Percentiles rank a stretch among this genome's conserved stretches.
Conservation (phyloP, 2,888 invertebrate species). For the Phortica magna region DNA sequence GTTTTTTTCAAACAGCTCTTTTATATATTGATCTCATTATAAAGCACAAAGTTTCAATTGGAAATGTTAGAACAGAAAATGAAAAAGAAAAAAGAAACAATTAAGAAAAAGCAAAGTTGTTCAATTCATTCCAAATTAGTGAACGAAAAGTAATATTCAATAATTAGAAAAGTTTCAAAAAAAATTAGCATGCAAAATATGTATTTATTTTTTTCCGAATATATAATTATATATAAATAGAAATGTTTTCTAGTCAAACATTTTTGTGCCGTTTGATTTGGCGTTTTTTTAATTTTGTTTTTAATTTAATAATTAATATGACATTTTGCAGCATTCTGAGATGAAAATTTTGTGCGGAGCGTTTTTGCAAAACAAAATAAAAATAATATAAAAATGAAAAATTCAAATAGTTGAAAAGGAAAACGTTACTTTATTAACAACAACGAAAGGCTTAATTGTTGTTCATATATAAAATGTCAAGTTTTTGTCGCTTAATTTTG, state of each 20-base stretch:
- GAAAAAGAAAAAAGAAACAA: slow-evolving; percentile 6
- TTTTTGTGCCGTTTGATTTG: background rate
- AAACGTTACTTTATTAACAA: background rate
- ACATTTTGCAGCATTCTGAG: background rate
- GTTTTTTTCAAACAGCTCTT: background rate
- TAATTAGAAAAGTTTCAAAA: no score
- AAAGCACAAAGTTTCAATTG: slow-evolving; percentile 8
- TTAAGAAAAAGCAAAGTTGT: background rate
- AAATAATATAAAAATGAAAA: background rate
- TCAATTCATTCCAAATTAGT: no score
- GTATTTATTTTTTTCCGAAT: background rate
- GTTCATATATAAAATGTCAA: no score
- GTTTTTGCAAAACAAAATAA: background rate
- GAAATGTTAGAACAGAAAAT: no score
- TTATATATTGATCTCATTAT: slow-evolving; percentile 18
- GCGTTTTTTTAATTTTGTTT: background rate
- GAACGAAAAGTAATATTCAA: background rate
- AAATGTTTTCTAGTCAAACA: slow-evolving; percentile 9
- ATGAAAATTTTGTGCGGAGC: background rate
- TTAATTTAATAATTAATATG: background rate
- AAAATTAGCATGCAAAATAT: no score
- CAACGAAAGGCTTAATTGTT: slow-evolving; percentile 10
- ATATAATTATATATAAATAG: background rate
- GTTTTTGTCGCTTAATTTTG: slow-evolving; percentile 33
- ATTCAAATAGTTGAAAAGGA: background rate